Percentiles rank a stretch among this genome's conserved stretches.
phyloP scores from a whole-genome alignment of 2,888 invertebrate species.

The Linnaemya vulpina region DNA sequence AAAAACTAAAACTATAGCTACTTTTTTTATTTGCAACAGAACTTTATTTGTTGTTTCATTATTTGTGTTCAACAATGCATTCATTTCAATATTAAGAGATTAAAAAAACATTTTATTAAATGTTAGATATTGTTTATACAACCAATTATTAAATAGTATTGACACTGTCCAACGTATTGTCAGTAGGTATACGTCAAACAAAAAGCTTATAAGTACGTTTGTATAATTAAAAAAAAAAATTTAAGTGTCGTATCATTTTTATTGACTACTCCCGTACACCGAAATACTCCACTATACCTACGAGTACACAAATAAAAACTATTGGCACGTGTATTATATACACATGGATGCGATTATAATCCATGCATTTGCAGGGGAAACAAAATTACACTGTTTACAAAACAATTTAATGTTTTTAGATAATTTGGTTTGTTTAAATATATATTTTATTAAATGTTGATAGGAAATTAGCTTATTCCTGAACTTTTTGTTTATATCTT shows the following conservation, averaged over 20 bases:
- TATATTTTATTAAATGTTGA: background rate
- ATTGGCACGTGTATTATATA: constrained; percentile 18
- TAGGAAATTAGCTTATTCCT: background rate
- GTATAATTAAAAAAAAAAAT: background rate
- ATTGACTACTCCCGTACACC: background rate
- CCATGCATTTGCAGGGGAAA: background rate
- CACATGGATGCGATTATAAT: constrained; percentile 9
- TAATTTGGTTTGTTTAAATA: background rate
- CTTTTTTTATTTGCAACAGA: background rate
- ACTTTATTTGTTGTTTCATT: background rate
- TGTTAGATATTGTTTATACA: background rate
- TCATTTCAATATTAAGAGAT: background rate
- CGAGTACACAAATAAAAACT: constrained; percentile 3
- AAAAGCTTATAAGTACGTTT: background rate
- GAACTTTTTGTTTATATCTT: background rate
- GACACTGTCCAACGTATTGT: background rate
- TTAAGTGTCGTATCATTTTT: background rate
- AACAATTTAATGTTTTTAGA: constrained; percentile 4
- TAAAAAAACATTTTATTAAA: constrained; percentile 3
- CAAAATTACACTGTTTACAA: background rate
- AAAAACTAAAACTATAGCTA: constrained; percentile 1
- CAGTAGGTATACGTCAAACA: background rate
- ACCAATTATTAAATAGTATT: constrained; percentile 6
- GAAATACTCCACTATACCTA: background rate
- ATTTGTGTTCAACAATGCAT: background rate